Base-by-base conservation (phyloP, 1,140 invertebrate species). In the Hermetia illucens region DNA sequence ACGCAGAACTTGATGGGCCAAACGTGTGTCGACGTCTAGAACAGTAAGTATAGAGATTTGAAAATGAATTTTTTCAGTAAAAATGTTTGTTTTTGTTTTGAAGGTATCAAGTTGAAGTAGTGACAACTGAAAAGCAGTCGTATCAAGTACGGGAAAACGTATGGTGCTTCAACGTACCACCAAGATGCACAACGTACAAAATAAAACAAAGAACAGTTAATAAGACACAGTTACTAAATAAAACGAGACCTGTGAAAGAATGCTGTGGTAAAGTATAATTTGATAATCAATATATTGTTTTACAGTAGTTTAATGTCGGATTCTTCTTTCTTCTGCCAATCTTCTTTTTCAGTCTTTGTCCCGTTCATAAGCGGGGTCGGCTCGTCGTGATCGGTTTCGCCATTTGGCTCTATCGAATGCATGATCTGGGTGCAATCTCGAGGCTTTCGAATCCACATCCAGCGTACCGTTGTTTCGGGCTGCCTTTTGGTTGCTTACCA, bases 111-210 rank as follows among this genome's bases (percentile, higher is more conserved):
- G 49, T 63, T 19, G 50, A 55, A 18, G 53, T 58, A 12, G 42
- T 49, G 8, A 74, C 85, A 22, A 75, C 82, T 1, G 82, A 83
- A 55, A 63, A 78, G 49, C 76, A 84, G 55, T 80, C 85, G 1
- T 85, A 82, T 47, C 80, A 87, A 62, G 73, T 81, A 25, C 72
- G 82, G 32, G 78, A 78, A 39, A 79, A 79, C 44, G 72, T 72
- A 1, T 90, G 81, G 77, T 92, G 88, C 63, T 66, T 87, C 5
- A 82, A 72, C 49, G 68, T 90, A 22, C 87, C 86, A 21, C 82
- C 83, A 10, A 68, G 78, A 52, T 93, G 89, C 61, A 84, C 84
- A 24, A 83, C 79, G 52, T 91, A 89, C 56, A 80, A 73, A 51
- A 76, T 88, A 20, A 73, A 77, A 41, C 78, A 81, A 45, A 75